Conservation (phyloP, 2,888 invertebrate genomes). For the Cactoblastis cactorum region DNA sequence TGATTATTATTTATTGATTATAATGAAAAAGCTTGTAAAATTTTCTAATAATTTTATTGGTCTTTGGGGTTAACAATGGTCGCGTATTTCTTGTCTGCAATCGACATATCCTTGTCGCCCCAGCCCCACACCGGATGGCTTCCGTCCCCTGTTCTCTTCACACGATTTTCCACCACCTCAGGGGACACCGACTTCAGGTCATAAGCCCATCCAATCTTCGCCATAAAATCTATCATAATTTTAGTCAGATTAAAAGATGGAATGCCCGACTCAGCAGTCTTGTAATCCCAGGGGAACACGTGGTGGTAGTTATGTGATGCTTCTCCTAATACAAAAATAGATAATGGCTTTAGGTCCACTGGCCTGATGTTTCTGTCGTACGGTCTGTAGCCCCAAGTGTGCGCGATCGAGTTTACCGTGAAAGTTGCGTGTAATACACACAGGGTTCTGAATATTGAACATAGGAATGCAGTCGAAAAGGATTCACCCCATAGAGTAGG, state of each 20-base stretch:
- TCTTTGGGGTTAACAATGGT: slow-evolving; percentile 39
- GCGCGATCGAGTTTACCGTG: slow-evolving; percentile 94
- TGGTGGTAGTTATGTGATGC: slow-evolving; percentile 95
- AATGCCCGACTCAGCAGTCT: slow-evolving; percentile 87
- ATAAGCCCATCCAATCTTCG: slow-evolving; percentile 91
- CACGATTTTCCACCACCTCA: slow-evolving; percentile 84
- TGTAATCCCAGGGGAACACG: slow-evolving; percentile 91
- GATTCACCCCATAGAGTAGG: slow-evolving; percentile 90
- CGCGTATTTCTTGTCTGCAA: slow-evolving; percentile 38
- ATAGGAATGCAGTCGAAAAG: slow-evolving; percentile 81
- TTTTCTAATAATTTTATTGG: too few relatives aligned
- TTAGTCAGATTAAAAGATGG: slow-evolving; percentile 86
- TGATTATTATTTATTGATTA: too few relatives aligned
- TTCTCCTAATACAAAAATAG: slow-evolving; percentile 84
- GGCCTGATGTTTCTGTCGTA: slow-evolving; percentile 88
- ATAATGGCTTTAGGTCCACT: slow-evolving; percentile 82
- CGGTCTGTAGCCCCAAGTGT: slow-evolving; percentile 85
- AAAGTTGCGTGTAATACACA: slow-evolving; percentile 91
- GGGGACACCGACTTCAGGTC: slow-evolving; percentile 88
- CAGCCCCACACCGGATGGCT: slow-evolving; percentile 87
- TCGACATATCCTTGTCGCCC: slow-evolving; percentile 78
- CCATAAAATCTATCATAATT: slow-evolving; percentile 87
- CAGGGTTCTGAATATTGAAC: slow-evolving; percentile 86
- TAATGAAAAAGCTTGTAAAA: too few relatives aligned
- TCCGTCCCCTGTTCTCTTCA: slow-evolving; percentile 87